Evolutionary conservation across 92 coral and sea anemone genomes (phyloP).

Genomic region (Phymanthus crucifer): DNA sequence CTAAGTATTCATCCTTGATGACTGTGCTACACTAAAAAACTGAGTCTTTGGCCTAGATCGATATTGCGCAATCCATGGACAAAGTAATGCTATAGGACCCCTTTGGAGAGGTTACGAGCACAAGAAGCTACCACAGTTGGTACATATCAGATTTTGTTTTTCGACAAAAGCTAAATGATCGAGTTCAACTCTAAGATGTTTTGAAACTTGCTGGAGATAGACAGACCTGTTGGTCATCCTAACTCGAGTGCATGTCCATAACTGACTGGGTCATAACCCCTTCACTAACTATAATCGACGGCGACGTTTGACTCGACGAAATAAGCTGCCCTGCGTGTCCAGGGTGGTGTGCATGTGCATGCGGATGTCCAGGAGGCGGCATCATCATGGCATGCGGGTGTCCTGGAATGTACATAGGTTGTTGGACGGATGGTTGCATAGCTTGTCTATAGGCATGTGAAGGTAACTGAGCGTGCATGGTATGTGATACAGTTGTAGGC

Average conservation of each 20-base stretch:
- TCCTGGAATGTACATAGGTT: constrained; percentile 99
- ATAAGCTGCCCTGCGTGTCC: constrained; percentile 90
- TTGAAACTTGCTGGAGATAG: not conserved
- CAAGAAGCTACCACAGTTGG: not conserved
- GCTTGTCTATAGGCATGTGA: constrained; percentile 96
- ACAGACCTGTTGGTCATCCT: constrained; percentile 11
- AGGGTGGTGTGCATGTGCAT: constrained; percentile 95
- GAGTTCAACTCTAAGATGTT: constrained; percentile 1
- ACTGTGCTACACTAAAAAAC: too few species aligned
- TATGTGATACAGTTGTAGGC: constrained; percentile 83
- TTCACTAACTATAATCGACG: constrained; percentile 93
- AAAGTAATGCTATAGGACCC: too few species aligned
- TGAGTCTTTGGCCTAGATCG: too few species aligned
- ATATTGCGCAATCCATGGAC: not conserved
- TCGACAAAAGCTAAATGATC: not conserved
- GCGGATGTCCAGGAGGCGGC: constrained; percentile 99
- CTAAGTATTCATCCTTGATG: not conserved
- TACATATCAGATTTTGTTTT: not conserved
- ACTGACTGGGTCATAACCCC: constrained; percentile 94
- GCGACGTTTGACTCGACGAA: constrained; percentile 95
- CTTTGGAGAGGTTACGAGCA: too few species aligned
- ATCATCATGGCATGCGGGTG: constrained; percentile 99
- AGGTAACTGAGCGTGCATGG: constrained; percentile 96
- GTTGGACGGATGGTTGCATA: constrained; percentile 94
- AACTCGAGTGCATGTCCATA: constrained; percentile 99